A percentile compares a stretch with the other conserved stretches of the same genome.
These are phyloP conservation scores for Microctenopoma lineatum DNA, from an alignment of 2,797 vertebrate genomes.

Conservation along the genomic window DNA sequence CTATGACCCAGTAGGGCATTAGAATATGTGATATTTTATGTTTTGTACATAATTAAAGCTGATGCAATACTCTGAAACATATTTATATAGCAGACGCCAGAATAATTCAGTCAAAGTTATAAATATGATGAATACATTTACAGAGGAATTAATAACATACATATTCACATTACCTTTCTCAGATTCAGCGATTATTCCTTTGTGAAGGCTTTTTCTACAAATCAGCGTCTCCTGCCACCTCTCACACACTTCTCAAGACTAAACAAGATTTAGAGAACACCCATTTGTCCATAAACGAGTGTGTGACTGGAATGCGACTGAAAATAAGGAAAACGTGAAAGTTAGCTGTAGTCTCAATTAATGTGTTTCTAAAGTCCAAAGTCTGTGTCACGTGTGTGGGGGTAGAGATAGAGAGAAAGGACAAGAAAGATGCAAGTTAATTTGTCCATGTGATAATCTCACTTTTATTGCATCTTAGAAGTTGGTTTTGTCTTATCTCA, in stretches of 20 bases:
- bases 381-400: conserved; percentile 22
- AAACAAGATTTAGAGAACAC: conserved; percentile 31
- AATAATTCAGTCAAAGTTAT: neutral
- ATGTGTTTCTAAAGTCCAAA: conserved; percentile 58
- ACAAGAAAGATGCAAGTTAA: neutral
- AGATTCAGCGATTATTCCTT: conserved; percentile 18
- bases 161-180: conserved; percentile 57
- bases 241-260: conserved; percentile 23
- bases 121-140: neutral
- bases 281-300: neutral
- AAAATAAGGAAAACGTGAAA: conserved; percentile 1
- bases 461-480: conserved; percentile 46
- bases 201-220: conserved; percentile 8
- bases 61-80: neutral
- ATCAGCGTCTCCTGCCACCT: conserved; percentile 18
- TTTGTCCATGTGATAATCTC: conserved; percentile 6
- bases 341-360: neutral
- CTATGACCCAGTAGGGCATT: neutral
- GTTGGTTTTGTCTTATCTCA: conserved; percentile 58
- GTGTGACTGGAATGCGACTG: neutral
- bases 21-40: neutral
- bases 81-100: neutral
- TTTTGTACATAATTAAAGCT: neutral
- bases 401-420: neutral
- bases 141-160: neutral